phyloP scores from a whole-genome alignment of 2,888 invertebrate genomes.

The Oscheius sp. region DNA sequence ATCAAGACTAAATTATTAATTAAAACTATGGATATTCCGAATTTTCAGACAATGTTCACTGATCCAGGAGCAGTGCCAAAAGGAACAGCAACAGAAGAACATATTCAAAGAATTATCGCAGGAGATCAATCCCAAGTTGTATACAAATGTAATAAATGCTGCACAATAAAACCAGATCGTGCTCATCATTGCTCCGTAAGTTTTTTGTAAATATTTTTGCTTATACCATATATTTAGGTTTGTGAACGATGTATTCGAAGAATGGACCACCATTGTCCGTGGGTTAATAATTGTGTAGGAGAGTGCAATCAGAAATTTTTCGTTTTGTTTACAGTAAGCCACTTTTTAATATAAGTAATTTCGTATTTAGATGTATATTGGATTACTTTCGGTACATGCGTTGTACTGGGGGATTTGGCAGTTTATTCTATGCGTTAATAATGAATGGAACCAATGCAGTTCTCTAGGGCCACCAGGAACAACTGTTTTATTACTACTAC shows the following conservation, averaged over 20 bases:
- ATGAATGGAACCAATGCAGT: slow-evolving; percentile 78
- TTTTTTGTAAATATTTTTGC: slow-evolving; percentile 33
- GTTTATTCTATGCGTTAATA: slow-evolving; percentile 88
- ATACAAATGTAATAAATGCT: slow-evolving; percentile 92
- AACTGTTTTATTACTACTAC: slow-evolving; percentile 87
- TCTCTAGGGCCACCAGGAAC: slow-evolving; percentile 93
- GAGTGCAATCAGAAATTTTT: slow-evolving; percentile 99
- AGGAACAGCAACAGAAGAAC: slow-evolving; percentile 93
- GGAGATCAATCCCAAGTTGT: slow-evolving; percentile 77
- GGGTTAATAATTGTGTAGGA: slow-evolving; percentile 95
- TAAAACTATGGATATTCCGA: too few species aligned
- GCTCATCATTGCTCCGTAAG: slow-evolving; percentile 85
- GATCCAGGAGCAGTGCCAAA: slow-evolving; percentile 88
- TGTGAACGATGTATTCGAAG: slow-evolving; percentile 50
- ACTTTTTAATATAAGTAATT: neutral
- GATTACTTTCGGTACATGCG: slow-evolving; percentile 92
- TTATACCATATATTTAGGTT: slow-evolving; percentile 3
- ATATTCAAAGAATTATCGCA: slow-evolving; percentile 84
- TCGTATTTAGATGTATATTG: slow-evolving; percentile 89
- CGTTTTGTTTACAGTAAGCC: slow-evolving; percentile 92
- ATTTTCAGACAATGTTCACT: slow-evolving; percentile 55
- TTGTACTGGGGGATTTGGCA: slow-evolving; percentile 89
- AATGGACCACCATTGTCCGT: slow-evolving; percentile 86
- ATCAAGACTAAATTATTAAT: too few species aligned
- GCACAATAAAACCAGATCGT: slow-evolving; percentile 91